phyloP scores from a whole-genome alignment of 2,888 invertebrate species.

The Ryuthela nishihirai region DNA sequence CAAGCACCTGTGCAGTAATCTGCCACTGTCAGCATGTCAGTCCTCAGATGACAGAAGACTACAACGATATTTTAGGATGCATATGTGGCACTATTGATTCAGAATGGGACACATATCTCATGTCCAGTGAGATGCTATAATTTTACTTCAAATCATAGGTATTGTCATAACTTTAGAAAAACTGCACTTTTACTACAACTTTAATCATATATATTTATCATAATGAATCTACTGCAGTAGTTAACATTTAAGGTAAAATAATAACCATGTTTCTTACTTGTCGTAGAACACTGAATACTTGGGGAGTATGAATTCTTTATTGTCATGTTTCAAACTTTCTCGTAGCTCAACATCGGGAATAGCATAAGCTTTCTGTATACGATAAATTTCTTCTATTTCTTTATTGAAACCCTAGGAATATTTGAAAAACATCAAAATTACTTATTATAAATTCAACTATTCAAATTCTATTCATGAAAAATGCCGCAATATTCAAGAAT shows the following conservation, averaged over 20 bases:
- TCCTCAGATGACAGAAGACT: too few species aligned
- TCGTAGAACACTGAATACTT: constrained; percentile 75
- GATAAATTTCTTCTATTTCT: constrained; percentile 85
- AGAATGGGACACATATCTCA: too few species aligned
- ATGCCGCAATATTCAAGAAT: constrained; percentile 1
- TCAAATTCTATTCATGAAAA: not conserved
- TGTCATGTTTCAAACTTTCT: constrained; percentile 80
- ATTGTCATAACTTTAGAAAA: not conserved
- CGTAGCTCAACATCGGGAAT: constrained; percentile 89
- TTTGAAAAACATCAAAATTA: too few species aligned
- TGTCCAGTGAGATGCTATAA: too few species aligned
- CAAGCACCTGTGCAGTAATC: too few species aligned
- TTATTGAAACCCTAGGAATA: constrained; percentile 95
- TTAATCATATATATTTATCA: not conserved
- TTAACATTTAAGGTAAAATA: not conserved
- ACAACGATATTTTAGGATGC: too few species aligned
- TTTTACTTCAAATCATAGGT: not conserved
- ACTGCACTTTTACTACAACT: not conserved
- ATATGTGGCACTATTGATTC: too few species aligned
- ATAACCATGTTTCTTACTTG: constrained; percentile 54
- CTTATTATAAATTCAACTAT: too few species aligned
- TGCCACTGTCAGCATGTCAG: too few species aligned
- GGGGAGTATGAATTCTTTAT: constrained; percentile 81
- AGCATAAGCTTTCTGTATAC: constrained; percentile 81
- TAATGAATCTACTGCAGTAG: not conserved